Base-by-base conservation (phyloP, 2,888 invertebrate genomes). In the Conistra vaccinii region DNA sequence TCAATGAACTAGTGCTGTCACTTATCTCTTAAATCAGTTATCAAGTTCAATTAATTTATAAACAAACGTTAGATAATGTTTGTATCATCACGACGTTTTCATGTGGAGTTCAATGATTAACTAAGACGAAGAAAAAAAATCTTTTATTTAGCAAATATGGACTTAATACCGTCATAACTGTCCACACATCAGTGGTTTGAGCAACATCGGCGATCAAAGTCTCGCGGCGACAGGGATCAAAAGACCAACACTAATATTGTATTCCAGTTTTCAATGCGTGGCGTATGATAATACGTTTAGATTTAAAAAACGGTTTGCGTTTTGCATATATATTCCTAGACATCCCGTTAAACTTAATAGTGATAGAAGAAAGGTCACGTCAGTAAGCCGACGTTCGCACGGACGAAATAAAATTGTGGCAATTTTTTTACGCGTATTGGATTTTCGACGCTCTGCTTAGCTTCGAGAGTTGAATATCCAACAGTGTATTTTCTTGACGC, bases 1-100 rank as follows among this genome's bases (percentile, higher is more conserved):
- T 70, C 51, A 77, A 70, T 77, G 42, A 77, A 70, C n/a, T 51
- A 51, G 26, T n/a, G 39, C 10, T 12, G 62, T 20, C n/a, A 14
- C 6, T 26, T 55, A 76, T 61, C 61, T 29, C 3, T 17, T 14
- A 35, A 5, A 45, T 65, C n/a, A 32, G 26, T 61, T 53, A 42
- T n/a, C 26, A 35, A 51, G 32, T 55, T 53, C 32, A 45, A 76
- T 17, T 48, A 42, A 66, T 60, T 48, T 42, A 14, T 6, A 55
- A 6, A 14, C 55, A 17, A 55, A 55, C 23, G 51, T 42, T 29
- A 51, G 55, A 69, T 55, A 48, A 62, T 69, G 12, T 57, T 69
- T 9, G 39, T 23, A 26, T 32, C n/a, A 57, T 69, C 69, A 77
- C 62, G 69, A 1, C n/a, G 42, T 23, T 23, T 23, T 42, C 48